Conservation (phyloP, 2,797 vertebrate genomes). For the Varecia variegata region DNA sequence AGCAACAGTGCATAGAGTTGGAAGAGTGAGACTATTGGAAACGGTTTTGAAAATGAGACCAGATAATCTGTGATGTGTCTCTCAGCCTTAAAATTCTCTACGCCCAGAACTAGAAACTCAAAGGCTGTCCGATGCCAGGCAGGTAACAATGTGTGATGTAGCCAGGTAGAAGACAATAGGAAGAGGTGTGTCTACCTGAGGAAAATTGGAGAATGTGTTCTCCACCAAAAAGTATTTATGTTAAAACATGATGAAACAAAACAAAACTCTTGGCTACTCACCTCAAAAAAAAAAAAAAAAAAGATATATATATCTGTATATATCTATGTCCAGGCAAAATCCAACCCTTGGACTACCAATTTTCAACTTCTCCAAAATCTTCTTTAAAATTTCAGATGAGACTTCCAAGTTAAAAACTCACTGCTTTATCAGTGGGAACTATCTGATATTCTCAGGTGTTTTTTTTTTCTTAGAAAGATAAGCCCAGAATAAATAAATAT, state of each 20-base stretch:
- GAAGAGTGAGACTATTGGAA: background rate
- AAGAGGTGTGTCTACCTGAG: background rate
- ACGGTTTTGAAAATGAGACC: background rate
- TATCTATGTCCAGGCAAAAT: background rate
- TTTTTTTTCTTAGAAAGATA: background rate
- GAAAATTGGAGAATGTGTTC: background rate
- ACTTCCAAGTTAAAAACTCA: slow-evolving; percentile 37
- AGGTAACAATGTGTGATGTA: background rate
- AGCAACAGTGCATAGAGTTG: background rate
- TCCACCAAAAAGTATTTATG: background rate
- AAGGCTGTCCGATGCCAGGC: background rate
- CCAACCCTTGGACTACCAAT: background rate
- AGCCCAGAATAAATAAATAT: background rate
- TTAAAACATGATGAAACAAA: background rate
- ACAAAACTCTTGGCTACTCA: background rate
- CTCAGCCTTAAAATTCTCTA: background rate
- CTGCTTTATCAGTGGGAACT: background rate
- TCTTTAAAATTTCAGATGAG: slow-evolving; percentile 30
- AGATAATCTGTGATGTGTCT: background rate
- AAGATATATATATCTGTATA: too few species aligned
- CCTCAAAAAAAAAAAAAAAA: background rate
- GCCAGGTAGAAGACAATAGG: background rate
- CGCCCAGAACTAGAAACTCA: background rate
- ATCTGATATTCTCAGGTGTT: background rate
- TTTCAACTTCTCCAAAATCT: background rate